A percentile compares a stretch with the other conserved stretches of the same genome.
phyloP scores from a whole-genome alignment of 2,113 vertebrate species.

The Dicaeum eximium region DNA sequence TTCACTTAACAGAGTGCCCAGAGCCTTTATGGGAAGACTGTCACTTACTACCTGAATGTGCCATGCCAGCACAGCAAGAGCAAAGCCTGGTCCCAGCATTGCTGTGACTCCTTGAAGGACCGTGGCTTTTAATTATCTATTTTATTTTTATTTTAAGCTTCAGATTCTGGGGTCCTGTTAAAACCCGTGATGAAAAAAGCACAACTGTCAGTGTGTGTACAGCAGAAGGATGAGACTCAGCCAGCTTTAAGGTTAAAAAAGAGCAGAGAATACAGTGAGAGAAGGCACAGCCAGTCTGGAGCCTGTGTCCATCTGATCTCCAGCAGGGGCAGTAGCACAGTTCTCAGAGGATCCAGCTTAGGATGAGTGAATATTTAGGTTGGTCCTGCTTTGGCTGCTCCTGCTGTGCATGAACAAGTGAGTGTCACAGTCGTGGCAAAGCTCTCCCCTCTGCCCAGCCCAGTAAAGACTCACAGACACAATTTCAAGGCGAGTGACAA shows the following conservation, averaged over 20 bases:
- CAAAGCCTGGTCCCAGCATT: background rate
- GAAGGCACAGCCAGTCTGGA: background rate
- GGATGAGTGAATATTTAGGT: fast-evolving
- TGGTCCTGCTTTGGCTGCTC: background rate
- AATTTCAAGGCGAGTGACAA: background rate
- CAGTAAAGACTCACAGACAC: background rate
- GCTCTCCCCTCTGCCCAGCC: too few species aligned
- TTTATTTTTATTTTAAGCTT: background rate
- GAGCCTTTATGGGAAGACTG: background rate
- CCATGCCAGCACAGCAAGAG: background rate
- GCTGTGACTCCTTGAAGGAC: background rate
- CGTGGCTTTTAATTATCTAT: fast-evolving
- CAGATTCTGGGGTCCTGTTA: background rate
- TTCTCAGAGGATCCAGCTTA: background rate
- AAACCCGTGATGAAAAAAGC: background rate
- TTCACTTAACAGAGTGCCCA: background rate
- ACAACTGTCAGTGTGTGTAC: fast-evolving
- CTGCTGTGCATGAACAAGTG: fast-evolving
- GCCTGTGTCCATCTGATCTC: fast-evolving
- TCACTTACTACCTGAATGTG: background rate
- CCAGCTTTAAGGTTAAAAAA: background rate
- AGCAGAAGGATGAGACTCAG: background rate
- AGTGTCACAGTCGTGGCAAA: background rate
- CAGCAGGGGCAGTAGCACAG: fast-evolving
- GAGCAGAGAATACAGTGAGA: background rate